Percentiles rank a stretch among this genome's conserved stretches.
phyloP scores from a whole-genome alignment of 2,797 vertebrate species.

The Ibycter americanus region DNA sequence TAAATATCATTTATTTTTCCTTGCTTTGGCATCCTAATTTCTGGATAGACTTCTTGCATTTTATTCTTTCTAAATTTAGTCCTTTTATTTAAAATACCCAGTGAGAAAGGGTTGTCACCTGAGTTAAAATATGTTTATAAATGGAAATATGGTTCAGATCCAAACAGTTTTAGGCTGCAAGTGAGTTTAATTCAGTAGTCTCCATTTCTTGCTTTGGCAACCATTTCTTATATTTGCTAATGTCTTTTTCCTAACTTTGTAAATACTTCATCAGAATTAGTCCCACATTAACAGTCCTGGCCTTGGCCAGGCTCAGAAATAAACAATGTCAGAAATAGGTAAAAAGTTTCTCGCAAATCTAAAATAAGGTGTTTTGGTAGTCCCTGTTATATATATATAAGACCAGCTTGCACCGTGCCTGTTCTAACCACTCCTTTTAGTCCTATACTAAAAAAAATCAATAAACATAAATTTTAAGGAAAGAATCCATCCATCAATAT shows the following conservation, averaged over 20 bases:
- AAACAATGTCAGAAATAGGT: not conserved
- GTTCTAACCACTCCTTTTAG: not conserved
- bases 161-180: not conserved
- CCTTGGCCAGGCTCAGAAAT: not conserved
- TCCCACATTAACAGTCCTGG: not conserved
- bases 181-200: not conserved
- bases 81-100: slow-evolving; percentile 29
- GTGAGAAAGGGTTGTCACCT: not conserved
- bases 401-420: not conserved
- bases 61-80: not conserved
- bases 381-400: not conserved
- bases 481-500: not conserved
- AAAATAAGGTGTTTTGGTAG: not conserved
- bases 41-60: not conserved
- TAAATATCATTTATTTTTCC: slow-evolving; percentile 3
- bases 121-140: slow-evolving; percentile 6
- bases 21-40: not conserved
- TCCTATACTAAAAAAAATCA: not conserved
- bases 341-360: not conserved
- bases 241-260: not conserved
- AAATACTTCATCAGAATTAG: not conserved
- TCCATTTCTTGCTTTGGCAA: slow-evolving; percentile 11
- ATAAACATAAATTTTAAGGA: not conserved
- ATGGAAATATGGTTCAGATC: not conserved
- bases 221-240: not conserved